These are phyloP conservation scores for Trachelus iudaicus DNA, from an alignment of 2,888 invertebrate species.

Conservation along the genomic window DNA sequence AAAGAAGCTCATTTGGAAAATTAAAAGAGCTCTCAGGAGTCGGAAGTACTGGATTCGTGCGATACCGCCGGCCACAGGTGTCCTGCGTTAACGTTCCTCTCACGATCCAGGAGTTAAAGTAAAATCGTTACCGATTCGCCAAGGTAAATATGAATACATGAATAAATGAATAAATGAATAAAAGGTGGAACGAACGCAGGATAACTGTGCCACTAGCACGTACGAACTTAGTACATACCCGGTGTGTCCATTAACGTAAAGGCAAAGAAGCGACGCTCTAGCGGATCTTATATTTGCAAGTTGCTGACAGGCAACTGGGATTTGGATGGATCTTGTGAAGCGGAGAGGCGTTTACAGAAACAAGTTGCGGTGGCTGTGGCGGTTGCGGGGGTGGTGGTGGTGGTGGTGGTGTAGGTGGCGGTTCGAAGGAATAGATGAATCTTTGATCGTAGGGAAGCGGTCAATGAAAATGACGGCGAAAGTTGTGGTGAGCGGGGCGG, in stretches of 20 bases:
- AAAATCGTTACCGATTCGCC: too few relatives aligned
- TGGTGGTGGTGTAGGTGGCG: too few relatives aligned
- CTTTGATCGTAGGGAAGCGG: background rate
- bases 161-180: background rate
- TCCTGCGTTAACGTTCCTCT: background rate
- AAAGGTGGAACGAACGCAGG: background rate
- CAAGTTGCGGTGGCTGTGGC: background rate
- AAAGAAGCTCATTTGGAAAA: background rate
- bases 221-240: background rate
- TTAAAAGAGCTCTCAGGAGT: background rate
- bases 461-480: slow-evolving; percentile 14
- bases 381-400: background rate
- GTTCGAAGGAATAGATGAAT: background rate
- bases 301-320: background rate
- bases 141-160: background rate
- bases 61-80: background rate
- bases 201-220: background rate
- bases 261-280: background rate
- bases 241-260: background rate
- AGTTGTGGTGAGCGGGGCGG: slow-evolving; percentile 23
- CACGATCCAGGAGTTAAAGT: background rate
- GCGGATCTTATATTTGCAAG: background rate
- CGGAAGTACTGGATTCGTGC: background rate
- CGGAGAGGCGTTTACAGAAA: background rate
- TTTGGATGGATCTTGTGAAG: background rate